Conservation (phyloP, 2,888 invertebrate genomes). For the Apantesis nais region DNA sequence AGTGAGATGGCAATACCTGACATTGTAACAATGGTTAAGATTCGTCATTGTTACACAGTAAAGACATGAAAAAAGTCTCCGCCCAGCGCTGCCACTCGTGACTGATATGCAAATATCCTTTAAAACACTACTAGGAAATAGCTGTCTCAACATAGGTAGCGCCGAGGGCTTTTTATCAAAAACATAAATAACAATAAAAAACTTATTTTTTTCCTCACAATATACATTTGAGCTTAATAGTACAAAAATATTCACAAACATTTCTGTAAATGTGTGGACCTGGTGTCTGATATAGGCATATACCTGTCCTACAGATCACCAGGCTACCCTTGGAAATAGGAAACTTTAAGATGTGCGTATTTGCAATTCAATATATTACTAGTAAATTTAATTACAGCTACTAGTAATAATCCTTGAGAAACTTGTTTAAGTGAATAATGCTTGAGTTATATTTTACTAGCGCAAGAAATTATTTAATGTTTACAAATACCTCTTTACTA, state of each 20-base stretch:
- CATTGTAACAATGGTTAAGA: slow-evolving; percentile 66
- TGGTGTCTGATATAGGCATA: no score
- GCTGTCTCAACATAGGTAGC: slow-evolving; percentile 27
- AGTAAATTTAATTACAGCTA: background rate
- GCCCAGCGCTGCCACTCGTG: slow-evolving; percentile 56
- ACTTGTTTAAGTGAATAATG: background rate
- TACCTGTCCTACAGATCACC: no score
- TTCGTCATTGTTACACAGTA: slow-evolving; percentile 62
- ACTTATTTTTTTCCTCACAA: no score
- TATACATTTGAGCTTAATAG: no score
- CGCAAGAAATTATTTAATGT: background rate
- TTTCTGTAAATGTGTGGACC: no score
- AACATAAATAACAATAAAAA: no score
- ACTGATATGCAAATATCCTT: slow-evolving; percentile 50
- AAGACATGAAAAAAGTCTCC: slow-evolving; percentile 59
- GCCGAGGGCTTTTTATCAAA: background rate
- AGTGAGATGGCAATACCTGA: slow-evolving; percentile 61
- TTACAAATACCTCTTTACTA: background rate
- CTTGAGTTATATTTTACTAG: background rate
- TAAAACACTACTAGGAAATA: slow-evolving; percentile 37
- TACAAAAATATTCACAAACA: no score
- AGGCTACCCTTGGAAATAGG: no score
- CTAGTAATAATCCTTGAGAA: background rate
- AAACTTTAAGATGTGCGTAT: background rate
- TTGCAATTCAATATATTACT: background rate